A percentile compares a stretch with the other conserved stretches of the same genome.
Evolutionary conservation across 35 echinoderm and acorn worm genomes (phyloP).

Genomic region (Strongylocentrotus purpuratus): DNA sequence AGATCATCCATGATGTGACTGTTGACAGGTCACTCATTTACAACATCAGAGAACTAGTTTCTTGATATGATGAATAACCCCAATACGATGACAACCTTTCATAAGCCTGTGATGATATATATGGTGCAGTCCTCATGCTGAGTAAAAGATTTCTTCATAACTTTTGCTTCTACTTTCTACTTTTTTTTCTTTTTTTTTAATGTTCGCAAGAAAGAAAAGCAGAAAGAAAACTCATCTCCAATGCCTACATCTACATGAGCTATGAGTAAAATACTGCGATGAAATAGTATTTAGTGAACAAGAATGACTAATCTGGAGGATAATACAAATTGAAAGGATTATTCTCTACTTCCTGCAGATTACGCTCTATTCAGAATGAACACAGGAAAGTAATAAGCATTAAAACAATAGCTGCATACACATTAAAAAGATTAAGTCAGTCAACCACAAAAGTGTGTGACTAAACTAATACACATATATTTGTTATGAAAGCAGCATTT

Average conservation of each 20-base stretch:
- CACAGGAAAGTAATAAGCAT: neutral
- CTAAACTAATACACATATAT: neutral
- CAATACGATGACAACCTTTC: neutral
- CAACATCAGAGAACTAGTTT: neutral
- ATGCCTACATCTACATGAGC: neutral
- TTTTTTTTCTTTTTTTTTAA: neutral
- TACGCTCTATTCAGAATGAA: neutral
- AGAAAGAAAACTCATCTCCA: neutral
- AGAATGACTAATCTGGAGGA: neutral
- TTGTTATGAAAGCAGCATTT: neutral
- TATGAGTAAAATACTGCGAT: neutral
- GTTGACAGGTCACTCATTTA: neutral
- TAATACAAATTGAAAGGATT: neutral
- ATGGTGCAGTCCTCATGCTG: neutral
- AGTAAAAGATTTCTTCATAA: neutral
- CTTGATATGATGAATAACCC: neutral
- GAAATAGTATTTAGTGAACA: neutral
- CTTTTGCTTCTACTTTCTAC: neutral
- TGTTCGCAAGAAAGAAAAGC: neutral
- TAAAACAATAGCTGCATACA: neutral
- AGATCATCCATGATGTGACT: neutral
- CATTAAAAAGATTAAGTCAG: neutral
- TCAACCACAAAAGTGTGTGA: neutral
- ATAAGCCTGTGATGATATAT: neutral
- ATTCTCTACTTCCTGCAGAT: neutral